Base-by-base conservation (phyloP, 2,797 vertebrate genomes). In the Numenius phaeopus region DNA sequence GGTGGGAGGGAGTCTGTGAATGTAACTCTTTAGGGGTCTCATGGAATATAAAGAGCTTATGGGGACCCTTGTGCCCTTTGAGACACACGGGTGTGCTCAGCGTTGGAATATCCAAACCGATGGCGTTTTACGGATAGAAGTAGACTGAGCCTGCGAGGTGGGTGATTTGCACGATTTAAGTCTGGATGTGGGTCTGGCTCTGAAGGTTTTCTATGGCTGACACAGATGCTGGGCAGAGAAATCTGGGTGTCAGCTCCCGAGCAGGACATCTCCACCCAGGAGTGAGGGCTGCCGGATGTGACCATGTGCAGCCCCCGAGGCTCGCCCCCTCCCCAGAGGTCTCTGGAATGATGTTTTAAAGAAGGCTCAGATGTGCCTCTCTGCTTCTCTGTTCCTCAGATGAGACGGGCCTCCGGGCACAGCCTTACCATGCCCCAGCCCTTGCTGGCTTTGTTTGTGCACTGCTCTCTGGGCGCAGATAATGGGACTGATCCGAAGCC, bases 401-500 rank as follows among this genome's bases (percentile, higher is more conserved):
- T 13, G 81, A 75, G 76, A 37, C 7, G 30, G 54, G 79, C 49
- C 77, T 84, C 54, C 0, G 3, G 91, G 65, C 84, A 79, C 55
- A 49, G 58, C 32, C 22, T 71, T 11, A 14, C 39, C 34, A 20
- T 91, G 81, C 20, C 87, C 75, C 75, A 79, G 78, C 24, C 55
- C 54, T 67, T 7, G 32, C 32, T 52, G 73, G 79, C 40, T 86
- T 77, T 87, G 59, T 96, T 78, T 83, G 80, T 54, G 8, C 7
- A 2, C 80, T 71, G 75, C 37, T 78, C 47, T 80, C 22, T 1
- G 49, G 75, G 72, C 76, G 87, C n/a, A 94, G 95, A 96, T 96
- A 95, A 95, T 96, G 91, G 75, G 90, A 87, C 89, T 65, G 94
- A 92, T 95, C 37, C 20, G 8, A 82, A 96, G 87, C 87, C 95